Conservation (phyloP, 2,113 vertebrate species). For the Sporophila hypoxantha region DNA sequence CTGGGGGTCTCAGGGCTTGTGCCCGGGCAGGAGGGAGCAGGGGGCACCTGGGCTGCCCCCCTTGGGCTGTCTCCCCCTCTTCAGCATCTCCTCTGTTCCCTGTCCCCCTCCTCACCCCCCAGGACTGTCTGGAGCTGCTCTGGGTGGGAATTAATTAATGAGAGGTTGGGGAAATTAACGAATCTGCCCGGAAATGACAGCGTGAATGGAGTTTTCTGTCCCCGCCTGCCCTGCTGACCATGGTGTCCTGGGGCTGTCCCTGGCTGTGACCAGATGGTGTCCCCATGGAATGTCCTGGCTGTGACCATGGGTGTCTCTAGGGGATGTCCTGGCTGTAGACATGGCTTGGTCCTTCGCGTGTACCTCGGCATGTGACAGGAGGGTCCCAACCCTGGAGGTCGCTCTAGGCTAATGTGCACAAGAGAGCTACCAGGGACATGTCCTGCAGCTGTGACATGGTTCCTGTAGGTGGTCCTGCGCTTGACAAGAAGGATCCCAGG, state of each 20-base stretch:
- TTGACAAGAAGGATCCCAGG: too few species aligned
- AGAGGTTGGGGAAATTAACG: neutral
- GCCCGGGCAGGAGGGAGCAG: neutral
- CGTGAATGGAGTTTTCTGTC: neutral
- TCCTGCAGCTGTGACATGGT: too few species aligned
- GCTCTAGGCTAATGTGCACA: too few species aligned
- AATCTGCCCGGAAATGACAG: neutral
- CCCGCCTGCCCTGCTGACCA: neutral
- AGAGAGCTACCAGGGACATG: too few species aligned
- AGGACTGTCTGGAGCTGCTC: neutral
- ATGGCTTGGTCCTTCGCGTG: too few species aligned
- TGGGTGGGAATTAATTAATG: neutral
- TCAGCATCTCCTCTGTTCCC: neutral
- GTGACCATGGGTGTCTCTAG: too few species aligned
- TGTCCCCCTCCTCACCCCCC: neutral
- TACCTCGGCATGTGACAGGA: too few species aligned
- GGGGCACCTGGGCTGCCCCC: too few species aligned
- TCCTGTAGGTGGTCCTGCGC: too few species aligned
- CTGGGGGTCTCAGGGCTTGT: neutral
- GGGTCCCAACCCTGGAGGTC: too few species aligned
- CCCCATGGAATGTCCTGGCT: neutral
- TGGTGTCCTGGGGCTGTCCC: neutral
- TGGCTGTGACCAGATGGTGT: rapidly evolving
- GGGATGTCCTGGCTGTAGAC: too few species aligned
- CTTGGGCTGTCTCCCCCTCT: too few species aligned